A percentile compares a stretch with the other conserved stretches of the same genome.
Conservation (phyloP, 2,113 vertebrate genomes). For the Alouatta palliata region DNA sequence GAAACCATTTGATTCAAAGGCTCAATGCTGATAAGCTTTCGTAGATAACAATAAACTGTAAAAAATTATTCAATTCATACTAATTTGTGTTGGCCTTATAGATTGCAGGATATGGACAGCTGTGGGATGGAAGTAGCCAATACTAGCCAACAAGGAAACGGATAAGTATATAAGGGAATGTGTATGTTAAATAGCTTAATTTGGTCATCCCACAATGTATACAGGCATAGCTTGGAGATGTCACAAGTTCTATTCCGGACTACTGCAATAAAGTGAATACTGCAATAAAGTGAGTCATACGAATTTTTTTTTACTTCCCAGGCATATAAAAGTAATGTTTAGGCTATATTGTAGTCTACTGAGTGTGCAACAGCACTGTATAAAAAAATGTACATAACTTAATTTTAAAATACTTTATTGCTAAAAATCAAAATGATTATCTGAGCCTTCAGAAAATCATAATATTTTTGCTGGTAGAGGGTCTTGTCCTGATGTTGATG, state of each 20-base stretch:
- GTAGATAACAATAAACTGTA: not conserved
- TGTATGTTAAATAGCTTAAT: not conserved
- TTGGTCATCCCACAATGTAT: not conserved
- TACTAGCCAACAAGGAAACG: not conserved
- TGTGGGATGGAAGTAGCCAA: not conserved
- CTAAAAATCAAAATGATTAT: not conserved
- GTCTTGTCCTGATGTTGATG: not conserved
- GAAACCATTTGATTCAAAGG: not conserved
- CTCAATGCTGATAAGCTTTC: not conserved
- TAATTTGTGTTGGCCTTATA: not conserved
- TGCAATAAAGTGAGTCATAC: not conserved
- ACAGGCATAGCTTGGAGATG: not conserved
- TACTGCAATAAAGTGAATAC: not conserved
- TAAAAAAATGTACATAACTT: not conserved
- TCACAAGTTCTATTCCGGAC: not conserved
- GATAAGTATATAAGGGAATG: not conserved
- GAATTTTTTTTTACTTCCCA: not conserved
- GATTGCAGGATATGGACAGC: not conserved
- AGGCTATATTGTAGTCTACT: not conserved
- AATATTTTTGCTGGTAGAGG: not conserved
- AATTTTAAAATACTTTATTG: not conserved
- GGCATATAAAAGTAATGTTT: not conserved
- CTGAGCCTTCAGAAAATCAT: not conserved
- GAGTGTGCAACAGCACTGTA: not conserved
- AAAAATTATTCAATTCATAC: not conserved